A percentile compares a stretch with the other conserved stretches of the same genome.
Conservation (phyloP, 2,797 vertebrate species). For the Hoplostethus mediterraneus region DNA sequence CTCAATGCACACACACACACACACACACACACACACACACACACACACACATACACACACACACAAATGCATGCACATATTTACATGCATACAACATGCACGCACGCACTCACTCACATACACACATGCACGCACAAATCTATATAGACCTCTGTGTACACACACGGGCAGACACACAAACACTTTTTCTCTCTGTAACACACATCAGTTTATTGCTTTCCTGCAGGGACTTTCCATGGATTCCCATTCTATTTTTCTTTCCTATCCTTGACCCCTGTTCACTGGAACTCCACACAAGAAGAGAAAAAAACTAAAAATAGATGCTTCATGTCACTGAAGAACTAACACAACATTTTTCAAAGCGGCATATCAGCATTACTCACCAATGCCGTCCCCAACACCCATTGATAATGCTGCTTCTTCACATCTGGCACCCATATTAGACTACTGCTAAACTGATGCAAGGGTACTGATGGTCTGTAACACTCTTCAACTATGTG, state of each 20-base stretch:
- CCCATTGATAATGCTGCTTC: conserved; percentile 60
- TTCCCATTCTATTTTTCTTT: conserved; percentile 85
- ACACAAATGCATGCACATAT: not conserved
- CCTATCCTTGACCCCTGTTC: conserved; percentile 79
- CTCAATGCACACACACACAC: conserved; percentile 43
- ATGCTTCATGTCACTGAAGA: conserved; percentile 67
- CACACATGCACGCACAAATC: conserved; percentile 51
- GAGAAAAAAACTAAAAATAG: conserved; percentile 70
- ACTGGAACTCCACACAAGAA: conserved; percentile 77
- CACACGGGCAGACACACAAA: conserved; percentile 40
- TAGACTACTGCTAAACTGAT: conserved; percentile 30
- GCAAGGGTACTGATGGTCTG: conserved; percentile 15
- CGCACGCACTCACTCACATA: conserved; percentile 37
- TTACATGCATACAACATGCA: not conserved
- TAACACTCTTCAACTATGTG: conserved; percentile 40
- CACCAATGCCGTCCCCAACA: conserved; percentile 63
- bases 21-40: conserved; percentile 34
- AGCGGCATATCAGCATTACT: conserved; percentile 23
- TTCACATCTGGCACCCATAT: conserved; percentile 68
- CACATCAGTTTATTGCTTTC: conserved; percentile 77
- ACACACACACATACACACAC: conserved; percentile 32
- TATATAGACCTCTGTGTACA: conserved; percentile 47
- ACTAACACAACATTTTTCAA: conserved; percentile 61
- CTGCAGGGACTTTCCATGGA: conserved; percentile 84
- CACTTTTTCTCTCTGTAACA: conserved; percentile 59